These are phyloP conservation scores for Pollimyrus isidori DNA, from an alignment of 2,113 vertebrate species.

Conservation along the genomic window DNA sequence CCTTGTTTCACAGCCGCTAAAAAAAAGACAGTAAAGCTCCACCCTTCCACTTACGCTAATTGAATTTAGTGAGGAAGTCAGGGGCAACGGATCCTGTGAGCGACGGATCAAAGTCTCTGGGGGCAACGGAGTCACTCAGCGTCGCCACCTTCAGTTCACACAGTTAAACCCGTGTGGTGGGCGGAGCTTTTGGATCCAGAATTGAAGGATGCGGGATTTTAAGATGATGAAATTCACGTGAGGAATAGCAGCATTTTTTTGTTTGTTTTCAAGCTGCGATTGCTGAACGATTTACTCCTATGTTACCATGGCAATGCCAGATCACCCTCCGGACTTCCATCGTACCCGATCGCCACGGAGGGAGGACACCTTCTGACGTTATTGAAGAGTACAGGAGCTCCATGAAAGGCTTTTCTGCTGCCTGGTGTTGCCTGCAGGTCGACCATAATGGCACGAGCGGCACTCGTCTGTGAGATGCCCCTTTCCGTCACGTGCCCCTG, in stretches of 20 bases:
- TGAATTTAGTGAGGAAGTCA: slow-evolving; percentile 39
- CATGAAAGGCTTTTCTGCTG: slow-evolving; percentile 28
- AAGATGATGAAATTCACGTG: neutral
- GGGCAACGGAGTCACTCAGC: neutral
- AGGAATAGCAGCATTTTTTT: neutral
- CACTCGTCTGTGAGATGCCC: neutral
- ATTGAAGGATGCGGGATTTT: neutral
- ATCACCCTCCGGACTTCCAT: slow-evolving; percentile 16
- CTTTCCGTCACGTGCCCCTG: neutral
- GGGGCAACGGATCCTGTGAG: slow-evolving; percentile 18
- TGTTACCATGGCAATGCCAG: slow-evolving; percentile 27
- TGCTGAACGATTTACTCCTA: slow-evolving; percentile 11
- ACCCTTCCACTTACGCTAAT: slow-evolving; percentile 46
- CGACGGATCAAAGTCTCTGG: slow-evolving; percentile 2
- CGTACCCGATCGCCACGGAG: neutral
- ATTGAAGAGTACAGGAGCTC: slow-evolving; percentile 18
- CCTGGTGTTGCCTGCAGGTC: neutral
- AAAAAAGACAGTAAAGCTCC: slow-evolving; percentile 44
- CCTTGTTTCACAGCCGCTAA: slow-evolving; percentile 37
- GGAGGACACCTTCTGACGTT: slow-evolving; percentile 2
- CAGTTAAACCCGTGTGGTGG: neutral
- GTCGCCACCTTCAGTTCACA: neutral
- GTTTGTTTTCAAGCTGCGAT: neutral
- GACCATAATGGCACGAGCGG: neutral
- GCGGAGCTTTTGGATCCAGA: neutral